Conservation (phyloP, 1,140 invertebrate genomes). For the Homalodisca vitripennis region DNA sequence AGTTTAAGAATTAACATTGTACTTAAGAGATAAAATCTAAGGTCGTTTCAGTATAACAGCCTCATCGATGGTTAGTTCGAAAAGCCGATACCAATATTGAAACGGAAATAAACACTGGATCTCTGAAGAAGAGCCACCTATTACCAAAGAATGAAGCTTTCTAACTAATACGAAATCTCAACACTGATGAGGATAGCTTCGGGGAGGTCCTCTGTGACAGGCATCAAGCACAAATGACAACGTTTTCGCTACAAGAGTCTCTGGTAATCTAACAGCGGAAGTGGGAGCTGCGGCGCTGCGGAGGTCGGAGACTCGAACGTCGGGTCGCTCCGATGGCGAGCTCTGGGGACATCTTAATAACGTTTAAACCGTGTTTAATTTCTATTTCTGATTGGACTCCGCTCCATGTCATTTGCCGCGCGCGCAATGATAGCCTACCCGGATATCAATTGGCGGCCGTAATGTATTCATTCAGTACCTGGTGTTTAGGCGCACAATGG, state of each 20-base stretch:
- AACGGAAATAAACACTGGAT: too few relatives aligned
- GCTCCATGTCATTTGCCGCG: conserved; percentile 2
- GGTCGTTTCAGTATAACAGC: too few relatives aligned
- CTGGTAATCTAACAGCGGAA: conserved; percentile 3
- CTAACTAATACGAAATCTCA: too few relatives aligned
- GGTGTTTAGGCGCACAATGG: conserved; percentile 11
- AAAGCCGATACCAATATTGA: too few relatives aligned
- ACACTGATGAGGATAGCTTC: neutral
- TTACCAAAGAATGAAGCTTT: too few relatives aligned
- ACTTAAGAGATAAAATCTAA: too few relatives aligned
- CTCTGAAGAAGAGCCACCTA: too few relatives aligned
- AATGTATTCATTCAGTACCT: conserved; percentile 13
- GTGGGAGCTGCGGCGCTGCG: neutral
- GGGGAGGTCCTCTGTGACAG: neutral
- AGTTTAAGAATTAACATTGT: too few relatives aligned
- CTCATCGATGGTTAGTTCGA: too few relatives aligned
- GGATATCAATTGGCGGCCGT: conserved; percentile 9
- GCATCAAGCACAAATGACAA: neutral
- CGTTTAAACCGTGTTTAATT: conserved; percentile 14
- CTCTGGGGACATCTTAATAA: conserved; percentile 17
- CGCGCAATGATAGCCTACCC: conserved; percentile 14
- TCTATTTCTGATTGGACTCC: conserved; percentile 11
- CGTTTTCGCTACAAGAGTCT: too few relatives aligned
- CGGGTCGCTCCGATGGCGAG: too few relatives aligned
- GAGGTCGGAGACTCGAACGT: too few relatives aligned